Evolutionary conservation across 2,888 invertebrate species (phyloP).

Genomic region (Drosophila mettleri): DNA sequence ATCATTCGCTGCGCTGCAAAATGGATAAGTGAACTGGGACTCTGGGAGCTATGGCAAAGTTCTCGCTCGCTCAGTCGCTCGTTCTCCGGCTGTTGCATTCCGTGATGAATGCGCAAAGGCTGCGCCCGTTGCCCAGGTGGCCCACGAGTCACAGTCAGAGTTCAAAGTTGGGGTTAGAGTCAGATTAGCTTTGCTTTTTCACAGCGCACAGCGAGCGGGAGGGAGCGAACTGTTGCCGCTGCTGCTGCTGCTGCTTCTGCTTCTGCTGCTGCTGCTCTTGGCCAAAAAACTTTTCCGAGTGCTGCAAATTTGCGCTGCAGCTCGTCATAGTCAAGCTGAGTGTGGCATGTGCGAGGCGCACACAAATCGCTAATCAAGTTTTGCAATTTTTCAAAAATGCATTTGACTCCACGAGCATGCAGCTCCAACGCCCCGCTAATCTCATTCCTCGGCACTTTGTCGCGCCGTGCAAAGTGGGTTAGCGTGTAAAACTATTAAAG

Average conservation of each 20-base stretch:
- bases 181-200: constrained; percentile 54
- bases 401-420: constrained; percentile 35
- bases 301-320: constrained; percentile 46
- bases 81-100: constrained; percentile 42
- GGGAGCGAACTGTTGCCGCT: too few relatives aligned
- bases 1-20: constrained; percentile 56
- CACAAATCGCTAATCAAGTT: constrained; percentile 73
- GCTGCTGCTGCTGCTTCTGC: not conserved
- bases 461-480: constrained; percentile 52
- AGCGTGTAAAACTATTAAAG: constrained; percentile 69
- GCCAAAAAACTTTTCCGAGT: constrained; percentile 35
- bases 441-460: constrained; percentile 30
- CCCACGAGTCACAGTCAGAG: constrained; percentile 28
- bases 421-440: not conserved
- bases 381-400: constrained; percentile 64
- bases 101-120: constrained; percentile 60
- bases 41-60: constrained; percentile 45
- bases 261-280: not conserved
- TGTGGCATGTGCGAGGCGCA: constrained; percentile 43
- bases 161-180: constrained; percentile 39
- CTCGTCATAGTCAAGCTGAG: constrained; percentile 51
- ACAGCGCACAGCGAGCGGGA: constrained; percentile 20
- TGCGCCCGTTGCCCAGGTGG: constrained; percentile 50
- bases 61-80: constrained; percentile 3
- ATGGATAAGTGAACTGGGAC: constrained; percentile 76